Evolutionary conservation across 1,140 invertebrate genomes (phyloP).

Genomic region (Chionoecetes opilio): DNA sequence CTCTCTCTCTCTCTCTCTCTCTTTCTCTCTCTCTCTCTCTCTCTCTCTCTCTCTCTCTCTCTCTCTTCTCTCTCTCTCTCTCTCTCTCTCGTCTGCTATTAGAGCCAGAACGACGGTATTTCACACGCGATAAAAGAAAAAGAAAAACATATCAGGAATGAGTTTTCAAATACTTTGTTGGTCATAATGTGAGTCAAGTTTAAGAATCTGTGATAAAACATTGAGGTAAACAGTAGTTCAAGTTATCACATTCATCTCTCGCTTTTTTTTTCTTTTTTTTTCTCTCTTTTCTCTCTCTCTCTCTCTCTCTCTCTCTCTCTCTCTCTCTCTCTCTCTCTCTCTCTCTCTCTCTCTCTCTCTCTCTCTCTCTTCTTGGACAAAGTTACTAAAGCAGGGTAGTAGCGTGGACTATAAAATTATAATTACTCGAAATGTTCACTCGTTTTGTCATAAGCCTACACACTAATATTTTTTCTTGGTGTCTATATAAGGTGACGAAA

Average conservation of each 20-base stretch:
- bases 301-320: slow-evolving; percentile 25
- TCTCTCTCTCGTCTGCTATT: background rate
- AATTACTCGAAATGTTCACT: background rate
- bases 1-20: slow-evolving; percentile 3
- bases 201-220: background rate
- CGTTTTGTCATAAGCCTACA: no score
- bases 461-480: no score
- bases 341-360: no score
- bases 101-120: background rate
- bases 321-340: background rate
- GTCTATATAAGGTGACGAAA: no score
- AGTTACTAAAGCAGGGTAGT: no score
- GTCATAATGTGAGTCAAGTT: background rate
- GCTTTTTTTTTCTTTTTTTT: no score
- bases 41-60: slow-evolving; percentile 27
- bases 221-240: background rate
- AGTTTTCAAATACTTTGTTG: background rate
- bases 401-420: background rate
- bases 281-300: background rate
- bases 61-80: slow-evolving; percentile 17
- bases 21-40: slow-evolving; percentile 18
- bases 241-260: no score
- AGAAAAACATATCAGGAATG: background rate
- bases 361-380: no score
- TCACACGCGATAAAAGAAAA: background rate